phyloP scores from a whole-genome alignment of 2,888 invertebrate species.

The Ephialtes manifestator region DNA sequence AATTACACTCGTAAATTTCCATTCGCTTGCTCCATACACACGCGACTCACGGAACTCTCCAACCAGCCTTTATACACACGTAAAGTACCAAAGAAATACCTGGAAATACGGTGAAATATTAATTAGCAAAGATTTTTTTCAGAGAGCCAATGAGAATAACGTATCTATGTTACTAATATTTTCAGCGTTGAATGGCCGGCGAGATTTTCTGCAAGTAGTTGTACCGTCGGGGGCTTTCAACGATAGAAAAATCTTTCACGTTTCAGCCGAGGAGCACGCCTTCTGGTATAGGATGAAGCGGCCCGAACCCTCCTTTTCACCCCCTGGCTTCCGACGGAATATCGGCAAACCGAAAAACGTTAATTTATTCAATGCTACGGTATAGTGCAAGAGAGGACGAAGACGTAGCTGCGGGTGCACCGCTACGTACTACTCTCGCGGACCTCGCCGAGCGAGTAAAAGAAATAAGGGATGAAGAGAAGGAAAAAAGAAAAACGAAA shows the following conservation, averaged over 20 bases:
- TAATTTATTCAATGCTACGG: slow-evolving; percentile 83
- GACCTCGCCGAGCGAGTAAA: slow-evolving; percentile 51
- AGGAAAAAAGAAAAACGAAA: slow-evolving; percentile 31
- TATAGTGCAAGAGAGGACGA: slow-evolving; percentile 70
- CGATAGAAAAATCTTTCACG: slow-evolving; percentile 64
- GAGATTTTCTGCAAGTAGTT: slow-evolving; percentile 36
- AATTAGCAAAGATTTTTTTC: slow-evolving; percentile 57
- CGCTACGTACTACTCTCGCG: slow-evolving; percentile 34
- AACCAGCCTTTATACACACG: slow-evolving; percentile 6
- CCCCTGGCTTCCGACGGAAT: slow-evolving; percentile 70
- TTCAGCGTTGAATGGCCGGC: slow-evolving; percentile 30
- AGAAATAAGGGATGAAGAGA: slow-evolving; percentile 50
- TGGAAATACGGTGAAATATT: slow-evolving; percentile 60
- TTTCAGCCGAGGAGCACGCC: slow-evolving; percentile 46
- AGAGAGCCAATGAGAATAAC: slow-evolving; percentile 42
- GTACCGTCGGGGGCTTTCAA: slow-evolving; percentile 47
- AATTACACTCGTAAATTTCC: slow-evolving; percentile 70
- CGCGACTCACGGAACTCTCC: not conserved
- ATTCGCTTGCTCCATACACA: slow-evolving; percentile 49
- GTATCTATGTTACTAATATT: slow-evolving; percentile 22
- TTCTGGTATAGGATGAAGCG: slow-evolving; percentile 40
- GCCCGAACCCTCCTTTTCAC: slow-evolving; percentile 26
- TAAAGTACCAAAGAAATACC: slow-evolving; percentile 38
- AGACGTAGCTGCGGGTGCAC: slow-evolving; percentile 59
- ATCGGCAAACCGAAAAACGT: slow-evolving; percentile 83